These are phyloP conservation scores for Archaeoteleia sp. DNA, from an alignment of 2,888 invertebrate genomes.

Conservation along the genomic window DNA sequence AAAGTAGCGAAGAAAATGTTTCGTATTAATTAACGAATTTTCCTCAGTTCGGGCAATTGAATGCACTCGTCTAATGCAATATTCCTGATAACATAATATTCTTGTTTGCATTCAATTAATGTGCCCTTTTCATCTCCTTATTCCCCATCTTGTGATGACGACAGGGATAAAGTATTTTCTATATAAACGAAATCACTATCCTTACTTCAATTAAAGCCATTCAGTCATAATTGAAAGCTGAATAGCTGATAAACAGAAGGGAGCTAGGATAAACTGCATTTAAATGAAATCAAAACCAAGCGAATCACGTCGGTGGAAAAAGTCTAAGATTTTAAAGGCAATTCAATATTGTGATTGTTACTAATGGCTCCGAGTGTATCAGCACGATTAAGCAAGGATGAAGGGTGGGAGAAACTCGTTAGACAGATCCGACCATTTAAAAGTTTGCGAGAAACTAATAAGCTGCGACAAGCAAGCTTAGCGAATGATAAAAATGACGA, in stretches of 20 bases:
- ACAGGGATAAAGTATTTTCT: constrained; percentile 37
- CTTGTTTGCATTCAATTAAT: constrained; percentile 16
- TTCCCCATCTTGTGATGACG: constrained; percentile 18
- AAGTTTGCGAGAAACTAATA: too few relatives aligned
- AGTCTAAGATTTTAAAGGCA: constrained; percentile 37
- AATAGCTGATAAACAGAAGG: constrained; percentile 50
- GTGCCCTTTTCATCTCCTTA: constrained; percentile 31
- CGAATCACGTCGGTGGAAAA: constrained; percentile 23
- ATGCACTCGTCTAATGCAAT: not conserved
- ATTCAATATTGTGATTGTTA: constrained; percentile 44
- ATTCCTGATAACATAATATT: constrained; percentile 5
- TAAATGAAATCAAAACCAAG: constrained; percentile 41
- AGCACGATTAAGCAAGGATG: constrained; percentile 23
- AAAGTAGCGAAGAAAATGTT: too few relatives aligned
- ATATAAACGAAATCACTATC: constrained; percentile 39
- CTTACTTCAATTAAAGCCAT: constrained; percentile 48
- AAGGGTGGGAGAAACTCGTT: constrained; percentile 29
- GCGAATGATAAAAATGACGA: too few relatives aligned
- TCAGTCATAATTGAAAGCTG: constrained; percentile 45
- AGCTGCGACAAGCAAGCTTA: too few relatives aligned
- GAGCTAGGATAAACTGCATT: constrained; percentile 22
- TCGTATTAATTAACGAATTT: too few relatives aligned
- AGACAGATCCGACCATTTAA: constrained; percentile 18
- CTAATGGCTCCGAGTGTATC: constrained; percentile 39
- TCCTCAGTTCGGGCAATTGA: too few relatives aligned